These are phyloP conservation scores for Drosophila algonquin DNA, from an alignment of 2,888 invertebrate species.

Conservation along the genomic window DNA sequence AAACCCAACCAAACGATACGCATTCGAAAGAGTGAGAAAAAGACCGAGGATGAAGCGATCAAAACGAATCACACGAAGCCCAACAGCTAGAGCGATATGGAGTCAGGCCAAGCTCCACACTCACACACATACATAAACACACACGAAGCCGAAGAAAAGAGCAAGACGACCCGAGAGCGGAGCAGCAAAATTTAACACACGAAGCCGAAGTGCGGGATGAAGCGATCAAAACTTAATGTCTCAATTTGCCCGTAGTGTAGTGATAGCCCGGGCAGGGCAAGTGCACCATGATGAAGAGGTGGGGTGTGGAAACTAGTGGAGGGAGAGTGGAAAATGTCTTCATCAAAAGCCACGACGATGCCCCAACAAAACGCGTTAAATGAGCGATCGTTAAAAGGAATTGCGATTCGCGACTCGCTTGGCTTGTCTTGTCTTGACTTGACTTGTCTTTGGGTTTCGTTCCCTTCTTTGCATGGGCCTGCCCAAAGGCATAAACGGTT, in stretches of 20 bases:
- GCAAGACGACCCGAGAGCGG: neutral
- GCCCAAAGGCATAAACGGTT: conserved; percentile 48
- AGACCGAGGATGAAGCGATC: neutral
- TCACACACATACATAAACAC: neutral
- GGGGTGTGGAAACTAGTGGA: neutral
- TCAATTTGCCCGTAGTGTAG: conserved; percentile 73
- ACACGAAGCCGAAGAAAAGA: neutral
- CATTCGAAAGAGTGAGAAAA: neutral
- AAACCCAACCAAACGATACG: neutral
- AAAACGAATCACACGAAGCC: neutral
- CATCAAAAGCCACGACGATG: conserved; percentile 67
- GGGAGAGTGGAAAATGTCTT: conserved; percentile 65
- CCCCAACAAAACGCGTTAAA: conserved; percentile 72
- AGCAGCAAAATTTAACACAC: neutral
- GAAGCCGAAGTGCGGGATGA: conserved; percentile 11
- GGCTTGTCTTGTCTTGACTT: conserved; percentile 40
- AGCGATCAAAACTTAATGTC: conserved; percentile 69
- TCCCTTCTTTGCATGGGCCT: conserved; percentile 40
- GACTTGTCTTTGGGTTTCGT: conserved; percentile 41
- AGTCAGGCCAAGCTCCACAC: neutral
- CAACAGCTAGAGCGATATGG: neutral
- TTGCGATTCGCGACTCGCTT: conserved; percentile 54
- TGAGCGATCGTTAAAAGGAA: conserved; percentile 75
- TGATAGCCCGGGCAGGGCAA: neutral
- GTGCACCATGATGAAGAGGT: conserved; percentile 1